Percentiles rank a stretch among this genome's conserved stretches.
These are phyloP conservation scores for Hedychridium roseum DNA, from an alignment of 2,888 invertebrate species.

Conservation along the genomic window DNA sequence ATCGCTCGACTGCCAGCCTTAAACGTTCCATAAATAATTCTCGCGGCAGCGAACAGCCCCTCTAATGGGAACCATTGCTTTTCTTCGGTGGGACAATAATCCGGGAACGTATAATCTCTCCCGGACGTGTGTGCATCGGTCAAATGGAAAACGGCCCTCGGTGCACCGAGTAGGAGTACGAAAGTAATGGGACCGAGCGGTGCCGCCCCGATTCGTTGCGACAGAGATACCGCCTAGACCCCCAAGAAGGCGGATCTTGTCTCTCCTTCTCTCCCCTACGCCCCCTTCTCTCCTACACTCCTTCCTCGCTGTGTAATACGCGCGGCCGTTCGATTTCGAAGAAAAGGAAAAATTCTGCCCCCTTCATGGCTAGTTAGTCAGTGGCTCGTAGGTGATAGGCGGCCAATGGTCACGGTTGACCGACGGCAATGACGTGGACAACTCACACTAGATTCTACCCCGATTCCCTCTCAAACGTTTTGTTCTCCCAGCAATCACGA, in stretches of 20 bases:
- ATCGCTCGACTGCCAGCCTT: not conserved
- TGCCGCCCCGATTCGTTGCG: constrained; percentile 36
- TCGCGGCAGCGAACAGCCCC: too few species aligned
- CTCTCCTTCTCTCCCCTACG: constrained; percentile 7
- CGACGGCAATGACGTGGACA: constrained; percentile 35
- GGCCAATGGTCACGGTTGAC: constrained; percentile 56
- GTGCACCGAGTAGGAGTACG: constrained; percentile 29
- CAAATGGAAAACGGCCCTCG: constrained; percentile 26
- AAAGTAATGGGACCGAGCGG: constrained; percentile 37
- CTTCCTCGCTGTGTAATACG: constrained; percentile 12
- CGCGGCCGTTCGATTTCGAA: constrained; percentile 4
- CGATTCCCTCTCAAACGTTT: too few species aligned
- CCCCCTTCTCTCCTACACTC: constrained; percentile 17
- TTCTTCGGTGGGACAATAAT: too few species aligned
- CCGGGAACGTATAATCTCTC: constrained; percentile 20
- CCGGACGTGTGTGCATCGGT: constrained; percentile 9
- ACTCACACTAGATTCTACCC: too few species aligned
- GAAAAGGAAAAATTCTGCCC: constrained; percentile 19
- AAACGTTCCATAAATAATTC: too few species aligned
- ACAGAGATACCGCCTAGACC: constrained; percentile 30
- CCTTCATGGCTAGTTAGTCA: constrained; percentile 47
- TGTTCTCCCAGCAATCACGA: too few species aligned
- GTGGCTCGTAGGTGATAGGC: constrained; percentile 46
- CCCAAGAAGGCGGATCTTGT: not conserved
- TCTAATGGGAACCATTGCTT: not conserved